phyloP scores from a whole-genome alignment of 2,888 invertebrate genomes.

The Scrobipalpa costella region DNA sequence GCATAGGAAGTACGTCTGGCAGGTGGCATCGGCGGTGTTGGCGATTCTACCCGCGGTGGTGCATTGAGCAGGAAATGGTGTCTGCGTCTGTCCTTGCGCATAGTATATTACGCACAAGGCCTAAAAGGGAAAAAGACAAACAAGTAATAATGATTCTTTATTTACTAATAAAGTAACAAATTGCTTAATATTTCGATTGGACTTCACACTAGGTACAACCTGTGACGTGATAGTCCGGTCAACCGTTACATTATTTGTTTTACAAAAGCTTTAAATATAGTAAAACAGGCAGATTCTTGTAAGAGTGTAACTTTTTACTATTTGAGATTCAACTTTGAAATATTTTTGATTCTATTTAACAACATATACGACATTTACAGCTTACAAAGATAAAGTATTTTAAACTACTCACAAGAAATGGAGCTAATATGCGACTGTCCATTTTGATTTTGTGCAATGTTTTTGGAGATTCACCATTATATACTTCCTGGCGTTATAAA shows the following conservation, averaged over 20 bases:
- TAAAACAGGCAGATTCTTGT: no score
- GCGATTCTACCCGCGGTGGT: slow-evolving; percentile 61
- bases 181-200: no score
- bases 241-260: no score
- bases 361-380: background rate
- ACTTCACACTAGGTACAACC: no score
- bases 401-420: background rate
- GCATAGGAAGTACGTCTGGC: slow-evolving; percentile 69
- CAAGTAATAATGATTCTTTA: background rate
- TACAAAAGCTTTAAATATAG: no score
- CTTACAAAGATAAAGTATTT: background rate
- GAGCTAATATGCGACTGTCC: background rate
- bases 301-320: no score
- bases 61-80: slow-evolving; percentile 48
- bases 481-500: background rate
- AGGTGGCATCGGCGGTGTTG: slow-evolving; percentile 62
- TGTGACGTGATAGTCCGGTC: no score
- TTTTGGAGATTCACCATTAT: background rate
- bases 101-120: slow-evolving; percentile 45
- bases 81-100: slow-evolving; percentile 42
- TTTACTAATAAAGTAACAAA: no score
- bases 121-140: slow-evolving; percentile 33
- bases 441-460: slow-evolving; percentile 6
- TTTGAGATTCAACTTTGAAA: no score
- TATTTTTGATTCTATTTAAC: no score